These are phyloP conservation scores for Megatriorchis doriae DNA, from an alignment of 2,113 vertebrate genomes.

Conservation along the genomic window DNA sequence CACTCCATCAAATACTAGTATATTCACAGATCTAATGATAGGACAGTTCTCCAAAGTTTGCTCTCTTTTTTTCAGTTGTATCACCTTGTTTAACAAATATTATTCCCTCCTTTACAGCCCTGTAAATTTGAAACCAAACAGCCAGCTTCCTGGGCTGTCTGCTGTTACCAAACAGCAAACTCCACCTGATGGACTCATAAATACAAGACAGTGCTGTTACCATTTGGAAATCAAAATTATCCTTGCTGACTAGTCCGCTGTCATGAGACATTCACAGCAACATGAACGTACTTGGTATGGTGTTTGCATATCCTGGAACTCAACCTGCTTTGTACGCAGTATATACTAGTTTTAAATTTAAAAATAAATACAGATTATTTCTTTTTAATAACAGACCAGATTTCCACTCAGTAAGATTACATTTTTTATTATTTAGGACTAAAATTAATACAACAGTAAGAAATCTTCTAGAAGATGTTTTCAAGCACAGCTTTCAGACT, in stretches of 20 bases:
- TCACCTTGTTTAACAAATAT: neutral
- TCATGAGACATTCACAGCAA: neutral
- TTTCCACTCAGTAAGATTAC: neutral
- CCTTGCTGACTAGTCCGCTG: neutral
- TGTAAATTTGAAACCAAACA: neutral
- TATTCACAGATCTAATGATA: neutral
- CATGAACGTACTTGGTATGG: neutral
- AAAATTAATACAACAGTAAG: neutral
- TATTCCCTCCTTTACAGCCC: neutral
- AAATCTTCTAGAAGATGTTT: neutral
- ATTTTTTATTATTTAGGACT: neutral
- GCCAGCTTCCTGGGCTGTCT: neutral
- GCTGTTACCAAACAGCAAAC: neutral
- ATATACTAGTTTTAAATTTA: neutral
- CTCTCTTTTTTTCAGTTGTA: neutral
- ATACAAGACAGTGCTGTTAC: neutral
- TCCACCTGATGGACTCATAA: neutral
- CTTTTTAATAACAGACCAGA: neutral
- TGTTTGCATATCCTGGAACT: neutral
- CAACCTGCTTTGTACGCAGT: neutral
- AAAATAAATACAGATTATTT: neutral
- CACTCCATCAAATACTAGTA: neutral
- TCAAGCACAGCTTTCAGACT: neutral
- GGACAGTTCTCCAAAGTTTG: neutral
- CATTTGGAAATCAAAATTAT: neutral